Evolutionary conservation across 1,140 invertebrate genomes (phyloP).

Genomic region (Tetramorium parvispinum): DNA sequence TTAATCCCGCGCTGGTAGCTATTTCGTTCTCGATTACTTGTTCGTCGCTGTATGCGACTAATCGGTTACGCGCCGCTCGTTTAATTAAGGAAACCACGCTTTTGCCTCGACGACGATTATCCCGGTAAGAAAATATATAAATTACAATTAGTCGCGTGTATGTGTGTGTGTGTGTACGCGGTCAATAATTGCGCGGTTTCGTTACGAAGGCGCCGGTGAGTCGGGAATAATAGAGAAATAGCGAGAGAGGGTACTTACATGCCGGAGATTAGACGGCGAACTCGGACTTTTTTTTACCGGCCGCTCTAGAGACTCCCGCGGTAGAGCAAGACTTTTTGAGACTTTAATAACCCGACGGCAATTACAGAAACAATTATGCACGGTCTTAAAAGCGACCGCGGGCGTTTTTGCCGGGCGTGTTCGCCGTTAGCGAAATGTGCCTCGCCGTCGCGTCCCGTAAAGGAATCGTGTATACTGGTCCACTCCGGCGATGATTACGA

Average conservation of each 20-base stretch:
- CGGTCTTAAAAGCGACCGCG: slow-evolving; percentile 60
- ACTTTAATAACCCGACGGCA: slow-evolving; percentile 59
- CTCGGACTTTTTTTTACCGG: not conserved
- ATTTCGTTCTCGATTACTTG: not conserved
- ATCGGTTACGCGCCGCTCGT: slow-evolving; percentile 22
- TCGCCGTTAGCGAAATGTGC: slow-evolving; percentile 17
- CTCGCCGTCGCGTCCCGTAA: not conserved
- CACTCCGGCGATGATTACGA: slow-evolving; percentile 11
- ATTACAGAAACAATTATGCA: slow-evolving; percentile 70
- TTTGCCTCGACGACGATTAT: slow-evolving; percentile 17
- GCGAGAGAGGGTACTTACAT: slow-evolving; percentile 12
- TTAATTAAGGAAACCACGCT: slow-evolving; percentile 1
- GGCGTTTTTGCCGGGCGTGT: slow-evolving; percentile 42
- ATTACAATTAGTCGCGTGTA: slow-evolving; percentile 28
- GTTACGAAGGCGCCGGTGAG: slow-evolving; percentile 14
- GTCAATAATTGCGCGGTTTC: slow-evolving; percentile 5
- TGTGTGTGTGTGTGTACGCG: not conserved
- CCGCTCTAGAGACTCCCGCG: not conserved
- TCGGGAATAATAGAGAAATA: slow-evolving; percentile 52
- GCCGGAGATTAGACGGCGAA: slow-evolving; percentile 25
- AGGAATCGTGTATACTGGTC: not conserved
- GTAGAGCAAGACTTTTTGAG: slow-evolving; percentile 11
- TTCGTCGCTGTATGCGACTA: not conserved
- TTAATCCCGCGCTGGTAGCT: not conserved
- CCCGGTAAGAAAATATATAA: slow-evolving; percentile 48